Base-by-base conservation (phyloP, 2,888 invertebrate genomes). In the Cheilosia vernalis region DNA sequence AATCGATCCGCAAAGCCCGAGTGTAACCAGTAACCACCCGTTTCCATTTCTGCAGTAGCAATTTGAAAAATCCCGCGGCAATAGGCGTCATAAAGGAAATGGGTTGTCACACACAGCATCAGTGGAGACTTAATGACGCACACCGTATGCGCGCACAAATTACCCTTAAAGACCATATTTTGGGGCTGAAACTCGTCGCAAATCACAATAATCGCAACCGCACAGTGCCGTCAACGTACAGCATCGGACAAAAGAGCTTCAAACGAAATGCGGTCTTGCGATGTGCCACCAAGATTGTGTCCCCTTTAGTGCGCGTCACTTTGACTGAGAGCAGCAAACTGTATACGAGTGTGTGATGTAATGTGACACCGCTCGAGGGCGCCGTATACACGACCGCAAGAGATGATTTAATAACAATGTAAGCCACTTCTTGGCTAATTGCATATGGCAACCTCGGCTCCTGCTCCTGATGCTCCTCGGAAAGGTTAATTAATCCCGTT, bases 401-500 rank as follows among this genome's bases (percentile, higher is more conserved):
- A 81, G 61, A 76, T 77, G 76, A 67, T 56, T 47, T 66, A 72
- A 73, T 83, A 73, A 76, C 70, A 67, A 37, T 58, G 67, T 63
- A 72, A 72, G 21, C 49, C 74, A 56, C 72, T 76, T 85, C 66
- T 81, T 55, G 72, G 76, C 81, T 85, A 85, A 85, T 85, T 85
- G 81, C 76, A 67, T 55, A 55, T 42, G 17, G 19, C 61, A 81
- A 85, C 72, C 13, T 1, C 4, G 4, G 13, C 37, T 37, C 37
- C 64, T 44, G 72, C 40, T 37, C 30, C 30, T 30, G 27, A 27
- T 27, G 30, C 9, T 30, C 30, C 69, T 33, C 80, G 74, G 58
- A 69, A 80, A 80, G 74, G 80, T 74, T 84, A 80, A 80, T 84
- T 84, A 84, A 84, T 74, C 80, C 84, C 74, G 83, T 67, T 83